These are phyloP conservation scores for Taeniopygia guttata DNA, from an alignment of 2,797 vertebrate species.

Conservation along the genomic window DNA sequence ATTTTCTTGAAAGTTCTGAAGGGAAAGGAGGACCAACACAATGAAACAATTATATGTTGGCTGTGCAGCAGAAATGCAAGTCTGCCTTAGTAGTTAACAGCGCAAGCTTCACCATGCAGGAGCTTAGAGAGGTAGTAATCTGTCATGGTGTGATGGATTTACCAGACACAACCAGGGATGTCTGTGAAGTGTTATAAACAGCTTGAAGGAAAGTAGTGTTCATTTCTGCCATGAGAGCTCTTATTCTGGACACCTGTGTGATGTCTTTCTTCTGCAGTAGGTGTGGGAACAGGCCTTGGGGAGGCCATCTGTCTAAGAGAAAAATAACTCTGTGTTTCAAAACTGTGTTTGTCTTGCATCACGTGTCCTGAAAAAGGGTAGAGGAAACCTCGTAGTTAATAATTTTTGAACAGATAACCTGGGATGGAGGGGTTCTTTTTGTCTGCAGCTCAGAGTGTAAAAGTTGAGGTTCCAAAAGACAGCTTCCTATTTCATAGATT, in stretches of 20 bases:
- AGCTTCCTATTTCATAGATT: neutral
- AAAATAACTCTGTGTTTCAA: neutral
- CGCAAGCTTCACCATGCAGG: fast-evolving
- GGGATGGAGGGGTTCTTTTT: neutral
- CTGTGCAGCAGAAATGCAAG: neutral
- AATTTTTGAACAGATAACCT: neutral
- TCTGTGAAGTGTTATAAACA: neutral
- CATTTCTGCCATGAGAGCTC: neutral
- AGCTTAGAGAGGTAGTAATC: neutral
- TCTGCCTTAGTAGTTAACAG: neutral
- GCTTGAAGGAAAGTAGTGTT: neutral
- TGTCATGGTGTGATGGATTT: neutral
- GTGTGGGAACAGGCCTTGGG: neutral
- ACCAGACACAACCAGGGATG: neutral
- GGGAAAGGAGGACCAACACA: neutral
- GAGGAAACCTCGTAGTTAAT: neutral
- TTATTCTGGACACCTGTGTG: neutral
- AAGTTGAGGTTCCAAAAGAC: neutral
- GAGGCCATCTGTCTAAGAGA: neutral
- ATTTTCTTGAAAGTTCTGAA: neutral
- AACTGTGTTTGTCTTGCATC: neutral
- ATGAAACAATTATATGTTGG: neutral
- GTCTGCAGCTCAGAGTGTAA: neutral
- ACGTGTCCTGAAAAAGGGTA: neutral
- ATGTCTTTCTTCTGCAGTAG: neutral